Evolutionary conservation across 2,888 invertebrate species (phyloP), one percentile per base, ranked within the genome.

Genomic region (Clanis bilineata): DNA sequence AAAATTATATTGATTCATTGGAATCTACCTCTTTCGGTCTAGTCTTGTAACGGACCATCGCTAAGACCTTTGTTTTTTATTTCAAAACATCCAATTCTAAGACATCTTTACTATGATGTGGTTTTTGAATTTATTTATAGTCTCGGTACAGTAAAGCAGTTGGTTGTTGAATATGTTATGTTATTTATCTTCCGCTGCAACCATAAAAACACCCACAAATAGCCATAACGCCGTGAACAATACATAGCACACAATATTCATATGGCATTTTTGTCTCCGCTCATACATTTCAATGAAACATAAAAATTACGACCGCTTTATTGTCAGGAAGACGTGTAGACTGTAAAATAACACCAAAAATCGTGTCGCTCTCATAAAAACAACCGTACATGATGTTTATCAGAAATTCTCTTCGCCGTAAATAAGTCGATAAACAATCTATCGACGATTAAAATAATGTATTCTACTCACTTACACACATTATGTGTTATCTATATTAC

Each of bases 281-380:
- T 47, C 62, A 65, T 63, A 60, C 64, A 63, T 73, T 80, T 77
- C 79, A 72, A 74, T 71, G 77, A 74, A 76, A 74, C 71, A 78
- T 80, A 83, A 82, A 82, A 80, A 78, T 80, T 69, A 82, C 76
- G 75, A 75, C 68, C 65, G 67, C 74, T 82, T 83, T 82, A 83
- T 75, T 76, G 77, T 73, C 73, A 74, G 70, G 73, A 69, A 66
- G 64, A 72, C 68, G 68, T 67, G 70, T 68, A 68, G 65, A 60
- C 58, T 63, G 68, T 69, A 73, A 82, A 82, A 80, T 71, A 66
- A 70, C 66, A 70, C 68, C 64, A 67, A 67, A 67, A 71, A 63
- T 65, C 62, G 65, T 64, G 56, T 64, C 55, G 65, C 62, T 74
- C 68, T 63, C 67, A 70, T 63, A 66, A 68, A 69, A 66, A 65